Percentiles rank a stretch among this genome's conserved stretches.
Conservation (phyloP, 2,888 invertebrate genomes). For the Mimachlamys varia region DNA sequence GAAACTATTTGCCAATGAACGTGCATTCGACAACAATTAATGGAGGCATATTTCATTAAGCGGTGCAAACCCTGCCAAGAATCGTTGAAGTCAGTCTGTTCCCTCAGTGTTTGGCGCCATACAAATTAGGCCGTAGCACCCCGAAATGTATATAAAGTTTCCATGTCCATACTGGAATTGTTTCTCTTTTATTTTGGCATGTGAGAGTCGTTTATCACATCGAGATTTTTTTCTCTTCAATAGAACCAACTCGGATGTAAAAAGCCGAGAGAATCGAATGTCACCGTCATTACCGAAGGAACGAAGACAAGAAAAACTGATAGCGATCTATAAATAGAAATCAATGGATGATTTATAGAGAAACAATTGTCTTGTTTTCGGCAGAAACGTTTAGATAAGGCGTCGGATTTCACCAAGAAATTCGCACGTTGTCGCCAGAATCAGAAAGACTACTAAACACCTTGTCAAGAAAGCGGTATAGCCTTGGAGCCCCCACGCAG, state of each 20-base stretch:
- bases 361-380: not conserved
- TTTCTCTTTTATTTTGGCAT: constrained; percentile 5
- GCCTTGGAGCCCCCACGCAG: no score
- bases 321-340: not conserved
- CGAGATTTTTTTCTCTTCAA: not conserved
- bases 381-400: not conserved
- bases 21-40: constrained; percentile 16
- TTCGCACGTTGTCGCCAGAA: not conserved
- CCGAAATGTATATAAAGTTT: constrained; percentile 25
- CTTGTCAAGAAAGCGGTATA: no score
- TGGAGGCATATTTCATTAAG: constrained; percentile 16
- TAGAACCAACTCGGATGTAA: not conserved
- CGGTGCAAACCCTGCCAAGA: not conserved
- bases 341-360: not conserved
- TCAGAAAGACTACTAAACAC: not conserved
- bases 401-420: not conserved
- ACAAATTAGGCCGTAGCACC: not conserved
- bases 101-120: not conserved
- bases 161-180: not conserved
- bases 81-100: not conserved
- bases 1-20: constrained; percentile 25
- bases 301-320: not conserved
- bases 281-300: not conserved
- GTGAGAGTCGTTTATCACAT: not conserved
- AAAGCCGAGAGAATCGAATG: not conserved